Conservation (phyloP, 1,140 invertebrate genomes). For the Danaus plexippus region DNA sequence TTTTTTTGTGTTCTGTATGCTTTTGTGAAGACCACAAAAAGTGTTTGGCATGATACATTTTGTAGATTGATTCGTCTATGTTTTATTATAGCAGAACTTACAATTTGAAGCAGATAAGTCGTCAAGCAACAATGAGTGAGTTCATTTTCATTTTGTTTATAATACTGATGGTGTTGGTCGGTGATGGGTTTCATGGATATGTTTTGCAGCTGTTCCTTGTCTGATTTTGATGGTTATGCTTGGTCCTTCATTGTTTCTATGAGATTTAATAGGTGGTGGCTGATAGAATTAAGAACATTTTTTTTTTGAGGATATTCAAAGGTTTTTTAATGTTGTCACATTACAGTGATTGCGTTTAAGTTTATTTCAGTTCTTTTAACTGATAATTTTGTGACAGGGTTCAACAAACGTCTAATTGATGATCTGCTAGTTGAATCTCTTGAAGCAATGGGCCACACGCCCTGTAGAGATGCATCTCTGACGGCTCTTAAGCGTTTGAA, state of each 20-base stretch:
- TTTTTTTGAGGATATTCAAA: neutral
- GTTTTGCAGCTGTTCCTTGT: conserved; percentile 3
- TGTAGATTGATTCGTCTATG: conserved; percentile 34
- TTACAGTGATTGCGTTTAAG: too few relatives aligned
- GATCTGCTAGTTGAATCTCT: conserved; percentile 85
- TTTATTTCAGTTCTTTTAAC: conserved; percentile 11
- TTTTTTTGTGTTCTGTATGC: conserved; percentile 33
- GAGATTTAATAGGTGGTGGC: conserved; percentile 26
- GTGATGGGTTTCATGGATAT: conserved; percentile 33
- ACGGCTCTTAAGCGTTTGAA: conserved; percentile 76
- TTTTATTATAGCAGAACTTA: conserved; percentile 52
- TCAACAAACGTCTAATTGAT: conserved; percentile 85
- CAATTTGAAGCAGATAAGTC: conserved; percentile 32
- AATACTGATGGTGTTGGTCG: conserved; percentile 47
- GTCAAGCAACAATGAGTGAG: conserved; percentile 46
- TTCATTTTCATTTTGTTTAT: conserved; percentile 62
- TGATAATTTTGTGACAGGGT: conserved; percentile 45
- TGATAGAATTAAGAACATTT: neutral
- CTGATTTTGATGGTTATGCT: neutral
- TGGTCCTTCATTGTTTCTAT: neutral
- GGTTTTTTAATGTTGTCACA: too few relatives aligned
- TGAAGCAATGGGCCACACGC: conserved; percentile 78
- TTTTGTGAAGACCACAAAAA: conserved; percentile 29
- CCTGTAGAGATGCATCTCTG: conserved; percentile 71
- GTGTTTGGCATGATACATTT: conserved; percentile 26